Percentiles rank a stretch among this genome's conserved stretches.
Conservation (phyloP, 2,113 vertebrate genomes). For the Colius striatus region DNA sequence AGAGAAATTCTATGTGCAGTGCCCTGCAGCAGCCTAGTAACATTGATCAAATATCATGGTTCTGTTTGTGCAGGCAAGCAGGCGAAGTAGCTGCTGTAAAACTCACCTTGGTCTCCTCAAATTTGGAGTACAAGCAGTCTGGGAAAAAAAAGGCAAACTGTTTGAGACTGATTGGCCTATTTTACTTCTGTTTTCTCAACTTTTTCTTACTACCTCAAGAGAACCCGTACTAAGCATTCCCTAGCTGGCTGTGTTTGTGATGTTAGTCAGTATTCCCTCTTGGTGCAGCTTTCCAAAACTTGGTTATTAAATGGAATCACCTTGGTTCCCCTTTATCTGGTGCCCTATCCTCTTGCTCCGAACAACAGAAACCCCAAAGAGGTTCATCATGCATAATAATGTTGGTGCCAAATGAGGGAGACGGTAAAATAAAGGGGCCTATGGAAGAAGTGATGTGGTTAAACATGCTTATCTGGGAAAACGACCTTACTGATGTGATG, state of each 20-base stretch:
- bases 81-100: neutral
- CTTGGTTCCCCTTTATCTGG: neutral
- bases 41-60: neutral
- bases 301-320: slow-evolving; percentile 8
- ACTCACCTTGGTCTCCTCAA: neutral
- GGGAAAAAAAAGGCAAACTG: neutral
- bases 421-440: neutral
- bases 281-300: slow-evolving; percentile 24
- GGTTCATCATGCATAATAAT: neutral
- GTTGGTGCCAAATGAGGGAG: neutral
- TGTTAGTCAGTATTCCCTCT: neutral
- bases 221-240: neutral
- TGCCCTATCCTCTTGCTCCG: neutral
- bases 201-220: neutral
- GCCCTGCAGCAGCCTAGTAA: neutral
- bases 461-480: neutral
- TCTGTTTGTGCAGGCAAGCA: neutral
- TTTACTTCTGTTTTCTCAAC: neutral
- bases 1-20: neutral
- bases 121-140: neutral
- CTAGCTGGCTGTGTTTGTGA: neutral
- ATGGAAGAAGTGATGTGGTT: neutral
- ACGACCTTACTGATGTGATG: neutral
- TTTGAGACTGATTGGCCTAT: neutral
- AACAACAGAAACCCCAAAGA: neutral